Percentiles rank a stretch among this genome's conserved stretches.
Evolutionary conservation across 2,888 invertebrate genomes (phyloP).

Genomic region (Pachliopta kotzebuea): DNA sequence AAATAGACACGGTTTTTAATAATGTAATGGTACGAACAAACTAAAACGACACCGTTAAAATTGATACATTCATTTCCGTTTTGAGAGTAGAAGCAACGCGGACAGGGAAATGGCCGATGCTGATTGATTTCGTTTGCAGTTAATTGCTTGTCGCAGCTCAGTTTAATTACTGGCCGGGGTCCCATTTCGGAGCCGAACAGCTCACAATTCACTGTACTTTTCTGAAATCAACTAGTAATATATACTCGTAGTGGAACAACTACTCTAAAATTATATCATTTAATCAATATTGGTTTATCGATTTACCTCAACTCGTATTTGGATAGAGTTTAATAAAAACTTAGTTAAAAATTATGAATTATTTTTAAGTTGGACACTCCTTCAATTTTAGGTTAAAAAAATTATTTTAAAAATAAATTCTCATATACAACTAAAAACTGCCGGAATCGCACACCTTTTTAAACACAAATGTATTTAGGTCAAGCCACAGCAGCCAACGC

Average conservation of each 20-base stretch:
- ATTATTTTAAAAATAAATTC: not conserved
- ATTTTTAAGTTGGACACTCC: not conserved
- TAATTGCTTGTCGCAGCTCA: slow-evolving; percentile 7
- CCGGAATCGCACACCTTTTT: slow-evolving; percentile 10
- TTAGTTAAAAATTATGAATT: too few species aligned
- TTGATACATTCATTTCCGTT: not conserved
- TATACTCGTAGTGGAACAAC: not conserved
- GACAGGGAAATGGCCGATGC: slow-evolving; percentile 10
- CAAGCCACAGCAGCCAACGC: slow-evolving; percentile 9
- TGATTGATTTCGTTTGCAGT: slow-evolving; percentile 13
- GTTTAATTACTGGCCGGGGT: slow-evolving; percentile 6
- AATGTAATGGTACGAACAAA: too few species aligned
- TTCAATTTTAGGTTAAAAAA: not conserved
- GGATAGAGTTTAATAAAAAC: too few species aligned
- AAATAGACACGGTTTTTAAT: too few species aligned
- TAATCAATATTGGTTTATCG: not conserved
- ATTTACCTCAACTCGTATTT: not conserved
- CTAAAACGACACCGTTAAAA: not conserved
- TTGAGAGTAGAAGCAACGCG: not conserved
- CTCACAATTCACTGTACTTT: not conserved
- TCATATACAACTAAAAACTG: slow-evolving; percentile 11
- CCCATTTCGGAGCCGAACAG: not conserved
- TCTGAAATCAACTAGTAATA: not conserved
- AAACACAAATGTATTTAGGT: slow-evolving; percentile 23
- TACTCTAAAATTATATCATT: not conserved